Evolutionary conservation across 2,888 invertebrate species (phyloP).

Genomic region (Seira musarum): DNA sequence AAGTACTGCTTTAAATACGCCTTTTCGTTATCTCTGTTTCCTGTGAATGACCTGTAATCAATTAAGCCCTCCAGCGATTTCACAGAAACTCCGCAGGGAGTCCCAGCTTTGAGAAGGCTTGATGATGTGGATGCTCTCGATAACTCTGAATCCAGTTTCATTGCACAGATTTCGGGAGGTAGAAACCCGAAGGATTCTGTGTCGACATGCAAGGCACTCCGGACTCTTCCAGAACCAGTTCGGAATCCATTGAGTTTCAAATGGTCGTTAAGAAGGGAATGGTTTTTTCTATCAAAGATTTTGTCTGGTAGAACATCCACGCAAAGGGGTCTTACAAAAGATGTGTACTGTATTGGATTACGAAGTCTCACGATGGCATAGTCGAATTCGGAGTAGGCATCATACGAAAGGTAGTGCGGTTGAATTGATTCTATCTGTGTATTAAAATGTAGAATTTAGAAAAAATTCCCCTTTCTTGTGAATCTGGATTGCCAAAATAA

Average conservation of each 20-base stretch:
- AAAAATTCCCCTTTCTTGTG: no score
- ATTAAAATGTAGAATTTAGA: constrained; percentile 1
- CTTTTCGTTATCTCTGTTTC: constrained; percentile 17
- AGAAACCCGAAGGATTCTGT: constrained; percentile 49
- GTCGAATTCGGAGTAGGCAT: constrained; percentile 46
- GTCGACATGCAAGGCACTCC: constrained; percentile 29
- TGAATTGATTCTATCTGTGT: constrained; percentile 53
- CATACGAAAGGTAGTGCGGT: constrained; percentile 46
- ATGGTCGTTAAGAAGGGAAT: constrained; percentile 40
- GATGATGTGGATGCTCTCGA: constrained; percentile 22
- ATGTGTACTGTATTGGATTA: constrained; percentile 55
- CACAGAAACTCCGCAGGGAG: constrained; percentile 55
- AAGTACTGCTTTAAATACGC: constrained; percentile 36
- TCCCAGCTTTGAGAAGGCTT: constrained; percentile 9
- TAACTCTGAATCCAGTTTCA: constrained; percentile 43
- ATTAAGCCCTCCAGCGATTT: constrained; percentile 35
- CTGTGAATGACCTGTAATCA: constrained; percentile 18
- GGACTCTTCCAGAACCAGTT: constrained; percentile 26
- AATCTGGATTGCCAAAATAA: not conserved
- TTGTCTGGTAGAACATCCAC: constrained; percentile 45
- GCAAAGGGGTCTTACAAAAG: constrained; percentile 59
- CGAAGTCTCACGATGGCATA: constrained; percentile 52
- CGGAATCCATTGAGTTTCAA: constrained; percentile 48
- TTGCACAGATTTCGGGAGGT: constrained; percentile 43
- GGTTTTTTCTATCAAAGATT: constrained; percentile 35